phyloP scores from a whole-genome alignment of 2,113 vertebrate genomes.

The Galbula dea region DNA sequence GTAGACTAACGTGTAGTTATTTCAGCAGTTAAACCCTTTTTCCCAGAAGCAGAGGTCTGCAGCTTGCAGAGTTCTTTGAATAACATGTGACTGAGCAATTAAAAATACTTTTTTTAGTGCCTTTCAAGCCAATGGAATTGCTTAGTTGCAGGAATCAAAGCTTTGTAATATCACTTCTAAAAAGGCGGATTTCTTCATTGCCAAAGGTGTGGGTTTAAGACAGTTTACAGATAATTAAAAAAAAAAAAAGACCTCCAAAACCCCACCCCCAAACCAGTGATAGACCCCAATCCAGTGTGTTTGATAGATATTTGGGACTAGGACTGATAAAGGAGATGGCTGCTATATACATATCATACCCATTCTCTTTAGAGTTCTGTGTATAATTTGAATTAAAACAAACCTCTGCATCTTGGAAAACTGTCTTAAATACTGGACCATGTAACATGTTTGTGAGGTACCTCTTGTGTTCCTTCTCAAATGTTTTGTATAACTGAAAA shows the following conservation, averaged over 20 bases:
- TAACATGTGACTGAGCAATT: not conserved
- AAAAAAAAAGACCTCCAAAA: no score
- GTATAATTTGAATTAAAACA: not conserved
- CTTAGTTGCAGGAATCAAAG: not conserved
- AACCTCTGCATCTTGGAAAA: not conserved
- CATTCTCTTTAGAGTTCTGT: not conserved
- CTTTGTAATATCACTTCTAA: not conserved
- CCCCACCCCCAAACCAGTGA: accelerated
- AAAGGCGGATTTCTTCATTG: not conserved
- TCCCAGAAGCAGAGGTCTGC: not conserved
- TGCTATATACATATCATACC: no score
- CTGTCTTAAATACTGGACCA: not conserved
- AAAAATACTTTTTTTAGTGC: not conserved
- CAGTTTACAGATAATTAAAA: not conserved
- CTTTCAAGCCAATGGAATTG: not conserved
- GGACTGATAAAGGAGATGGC: not conserved
- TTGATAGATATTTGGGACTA: not conserved
- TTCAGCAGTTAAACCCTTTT: not conserved
- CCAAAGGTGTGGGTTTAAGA: not conserved
- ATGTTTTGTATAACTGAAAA: not conserved
- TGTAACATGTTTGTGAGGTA: not conserved
- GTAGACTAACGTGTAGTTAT: not conserved
- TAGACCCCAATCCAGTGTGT: not conserved
- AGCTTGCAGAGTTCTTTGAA: not conserved
- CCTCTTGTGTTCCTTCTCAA: not conserved